These are phyloP conservation scores for Osedax frankpressi DNA, from an alignment of 2,888 invertebrate species.

Conservation along the genomic window DNA sequence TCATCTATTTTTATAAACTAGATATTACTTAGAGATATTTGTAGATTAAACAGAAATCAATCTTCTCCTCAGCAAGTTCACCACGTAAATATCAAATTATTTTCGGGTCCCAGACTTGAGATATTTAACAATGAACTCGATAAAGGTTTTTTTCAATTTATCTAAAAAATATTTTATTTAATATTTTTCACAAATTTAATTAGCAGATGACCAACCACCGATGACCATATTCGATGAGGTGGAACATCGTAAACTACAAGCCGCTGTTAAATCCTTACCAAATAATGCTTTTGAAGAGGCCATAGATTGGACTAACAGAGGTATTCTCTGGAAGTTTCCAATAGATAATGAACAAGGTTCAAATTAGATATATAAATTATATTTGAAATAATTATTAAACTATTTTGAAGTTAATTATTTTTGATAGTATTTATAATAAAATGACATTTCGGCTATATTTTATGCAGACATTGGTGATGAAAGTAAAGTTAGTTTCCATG, in stretches of 20 bases:
- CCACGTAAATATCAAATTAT: too few relatives aligned
- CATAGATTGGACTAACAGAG: slow-evolving; percentile 81
- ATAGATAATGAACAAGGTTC: slow-evolving; percentile 95
- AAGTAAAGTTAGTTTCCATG: slow-evolving; percentile 64
- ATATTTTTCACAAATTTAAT: too few relatives aligned
- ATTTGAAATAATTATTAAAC: neutral
- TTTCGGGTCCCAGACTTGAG: too few relatives aligned
- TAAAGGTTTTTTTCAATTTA: too few relatives aligned
- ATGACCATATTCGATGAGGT: slow-evolving; percentile 21
- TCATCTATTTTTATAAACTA: too few relatives aligned
- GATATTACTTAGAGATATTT: too few relatives aligned
- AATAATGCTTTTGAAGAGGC: slow-evolving; percentile 82
- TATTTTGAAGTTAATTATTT: neutral
- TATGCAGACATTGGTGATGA: slow-evolving; percentile 45
- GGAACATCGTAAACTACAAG: slow-evolving; percentile 18
- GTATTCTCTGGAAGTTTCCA: slow-evolving; percentile 90
- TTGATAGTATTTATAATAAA: too few relatives aligned
- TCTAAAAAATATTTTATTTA: too few relatives aligned
- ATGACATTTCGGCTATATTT: neutral
- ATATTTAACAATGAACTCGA: too few relatives aligned
- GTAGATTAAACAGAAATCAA: too few relatives aligned
- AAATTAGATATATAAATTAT: neutral
- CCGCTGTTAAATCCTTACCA: slow-evolving; percentile 51
- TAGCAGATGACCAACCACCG: neutral
- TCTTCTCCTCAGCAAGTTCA: too few relatives aligned